Conservation (phyloP, 2,888 invertebrate genomes). For the Campoletis raptor region DNA sequence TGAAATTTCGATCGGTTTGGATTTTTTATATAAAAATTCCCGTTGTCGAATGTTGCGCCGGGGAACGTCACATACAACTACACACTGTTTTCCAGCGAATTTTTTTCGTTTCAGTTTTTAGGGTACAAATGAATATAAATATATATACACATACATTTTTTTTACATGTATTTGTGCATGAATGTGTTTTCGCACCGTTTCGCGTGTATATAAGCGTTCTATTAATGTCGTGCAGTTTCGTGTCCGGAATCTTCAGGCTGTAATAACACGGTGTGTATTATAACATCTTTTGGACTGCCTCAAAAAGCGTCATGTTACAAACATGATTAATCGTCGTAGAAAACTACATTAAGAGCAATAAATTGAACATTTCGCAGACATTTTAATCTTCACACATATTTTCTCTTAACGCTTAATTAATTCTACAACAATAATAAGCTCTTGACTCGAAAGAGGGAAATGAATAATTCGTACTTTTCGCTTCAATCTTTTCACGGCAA, state of each 20-base stretch:
- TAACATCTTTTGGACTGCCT: constrained; percentile 60
- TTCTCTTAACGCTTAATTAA: not conserved
- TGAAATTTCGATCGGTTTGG: constrained; percentile 18
- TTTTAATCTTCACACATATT: not conserved
- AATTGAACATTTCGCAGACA: not conserved
- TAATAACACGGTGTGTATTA: constrained; percentile 65
- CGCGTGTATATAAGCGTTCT: constrained; percentile 63
- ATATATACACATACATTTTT: constrained; percentile 18
- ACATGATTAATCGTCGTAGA: constrained; percentile 27
- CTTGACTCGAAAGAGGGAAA: not conserved
- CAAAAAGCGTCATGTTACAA: constrained; percentile 67
- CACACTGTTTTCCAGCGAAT: constrained; percentile 26
- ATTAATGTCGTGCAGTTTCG: constrained; percentile 67
- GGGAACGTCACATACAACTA: constrained; percentile 25
- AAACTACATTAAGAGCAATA: not conserved
- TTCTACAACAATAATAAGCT: not conserved
- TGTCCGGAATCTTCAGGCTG: constrained; percentile 59
- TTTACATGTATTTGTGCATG: not conserved
- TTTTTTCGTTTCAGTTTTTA: constrained; percentile 14
- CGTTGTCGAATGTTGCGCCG: not conserved
- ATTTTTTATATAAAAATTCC: constrained; percentile 6
- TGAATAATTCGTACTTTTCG: not conserved
- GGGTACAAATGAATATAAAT: constrained; percentile 55
- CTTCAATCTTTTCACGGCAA: not conserved
- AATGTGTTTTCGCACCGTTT: constrained; percentile 31